Conservation (phyloP, 1,140 invertebrate genomes). For the Camponotus floridanus region DNA sequence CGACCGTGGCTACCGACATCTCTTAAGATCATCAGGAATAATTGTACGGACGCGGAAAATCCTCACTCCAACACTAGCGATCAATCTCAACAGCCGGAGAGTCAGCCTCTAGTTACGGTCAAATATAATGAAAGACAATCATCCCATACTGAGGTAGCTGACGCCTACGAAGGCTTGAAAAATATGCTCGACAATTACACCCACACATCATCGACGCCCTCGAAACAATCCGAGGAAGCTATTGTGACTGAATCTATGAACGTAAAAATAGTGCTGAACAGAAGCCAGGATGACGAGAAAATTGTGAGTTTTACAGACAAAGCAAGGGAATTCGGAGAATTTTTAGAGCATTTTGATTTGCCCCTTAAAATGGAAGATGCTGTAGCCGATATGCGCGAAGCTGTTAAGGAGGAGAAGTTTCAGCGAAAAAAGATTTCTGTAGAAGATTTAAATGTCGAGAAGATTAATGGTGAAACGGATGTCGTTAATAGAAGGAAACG, state of each 20-base stretch:
- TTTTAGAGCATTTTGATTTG: constrained; percentile 82
- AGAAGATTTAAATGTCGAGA: constrained; percentile 67
- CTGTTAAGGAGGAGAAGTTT: constrained; percentile 62
- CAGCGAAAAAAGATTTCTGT: constrained; percentile 56
- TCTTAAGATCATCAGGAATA: constrained; percentile 80
- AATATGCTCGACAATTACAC: constrained; percentile 65
- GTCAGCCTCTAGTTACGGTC: constrained; percentile 65
- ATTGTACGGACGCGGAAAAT: constrained; percentile 76
- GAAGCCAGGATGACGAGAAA: constrained; percentile 60
- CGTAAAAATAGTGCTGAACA: constrained; percentile 63
- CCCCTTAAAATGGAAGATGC: constrained; percentile 68
- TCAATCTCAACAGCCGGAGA: constrained; percentile 39
- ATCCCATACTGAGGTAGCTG: background rate
- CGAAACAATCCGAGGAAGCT: constrained; percentile 72
- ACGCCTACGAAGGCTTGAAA: constrained; percentile 58
- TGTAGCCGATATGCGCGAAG: background rate
- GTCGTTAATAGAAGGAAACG: constrained; percentile 39
- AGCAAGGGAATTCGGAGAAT: constrained; percentile 81
- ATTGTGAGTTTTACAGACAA: constrained; percentile 77
- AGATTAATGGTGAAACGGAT: background rate
- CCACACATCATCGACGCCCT: background rate
- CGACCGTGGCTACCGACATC: constrained; percentile 78
- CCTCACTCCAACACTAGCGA: background rate
- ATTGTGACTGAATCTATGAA: constrained; percentile 71
- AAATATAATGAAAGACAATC: constrained; percentile 54